Conservation (phyloP, 2,797 vertebrate species). For the Serranus cabrilla region DNA sequence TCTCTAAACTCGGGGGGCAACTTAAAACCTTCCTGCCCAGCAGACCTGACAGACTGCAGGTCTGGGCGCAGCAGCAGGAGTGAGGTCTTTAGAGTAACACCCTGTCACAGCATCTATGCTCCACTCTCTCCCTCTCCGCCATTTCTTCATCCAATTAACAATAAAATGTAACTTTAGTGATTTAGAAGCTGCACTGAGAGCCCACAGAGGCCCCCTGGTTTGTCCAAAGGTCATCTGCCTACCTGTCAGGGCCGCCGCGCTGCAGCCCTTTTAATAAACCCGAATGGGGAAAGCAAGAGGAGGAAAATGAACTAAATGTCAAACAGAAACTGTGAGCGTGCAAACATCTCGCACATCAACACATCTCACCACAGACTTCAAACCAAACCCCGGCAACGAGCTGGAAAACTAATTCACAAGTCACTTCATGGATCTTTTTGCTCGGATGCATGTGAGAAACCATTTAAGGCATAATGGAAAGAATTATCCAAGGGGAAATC, state of each 20-base stretch:
- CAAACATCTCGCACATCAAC: conserved; percentile 30
- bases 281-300: not conserved
- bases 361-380: conserved; percentile 4
- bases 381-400: conserved; percentile 2
- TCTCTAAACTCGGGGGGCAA: conserved; percentile 51
- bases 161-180: conserved; percentile 23
- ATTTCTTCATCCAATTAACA: conserved; percentile 24
- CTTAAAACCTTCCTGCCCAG: conserved; percentile 53
- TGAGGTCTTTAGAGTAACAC: conserved; percentile 27
- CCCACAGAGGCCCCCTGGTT: conserved; percentile 11
- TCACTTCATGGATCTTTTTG: conserved; percentile 21
- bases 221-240: conserved; percentile 70
- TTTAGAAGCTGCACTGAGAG: conserved; percentile 18
- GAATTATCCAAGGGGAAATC: conserved; percentile 5
- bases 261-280: conserved; percentile 9
- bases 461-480: conserved; percentile 16
- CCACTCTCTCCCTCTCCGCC: not conserved
- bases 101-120: not conserved
- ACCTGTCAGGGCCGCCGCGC: conserved; percentile 47
- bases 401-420: conserved; percentile 1
- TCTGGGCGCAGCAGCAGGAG: conserved; percentile 12
- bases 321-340: conserved; percentile 22
- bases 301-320: conserved; percentile 43
- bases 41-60: conserved; percentile 25
- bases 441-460: conserved; percentile 12